Percentiles rank a stretch among this genome's conserved stretches.
Evolutionary conservation across 2,113 vertebrate species (phyloP).

Genomic region (Oncorhynchus mykiss): DNA sequence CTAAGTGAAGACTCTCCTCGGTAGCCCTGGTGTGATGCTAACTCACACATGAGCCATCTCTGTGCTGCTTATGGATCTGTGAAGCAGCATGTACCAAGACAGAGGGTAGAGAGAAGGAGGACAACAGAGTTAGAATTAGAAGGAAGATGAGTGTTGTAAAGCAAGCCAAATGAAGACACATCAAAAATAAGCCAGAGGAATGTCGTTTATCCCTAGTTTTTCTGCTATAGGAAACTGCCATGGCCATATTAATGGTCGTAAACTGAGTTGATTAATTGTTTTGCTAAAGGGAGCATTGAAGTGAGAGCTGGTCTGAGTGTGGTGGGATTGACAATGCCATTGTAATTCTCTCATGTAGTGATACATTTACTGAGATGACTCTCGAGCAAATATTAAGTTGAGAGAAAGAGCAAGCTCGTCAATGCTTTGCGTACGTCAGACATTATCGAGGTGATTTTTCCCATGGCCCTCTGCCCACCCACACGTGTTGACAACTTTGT

Average conservation of each 20-base stretch:
- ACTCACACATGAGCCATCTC: conserved; percentile 50
- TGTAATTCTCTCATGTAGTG: conserved; percentile 23
- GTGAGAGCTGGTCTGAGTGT: background rate
- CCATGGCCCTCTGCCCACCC: background rate
- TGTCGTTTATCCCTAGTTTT: background rate
- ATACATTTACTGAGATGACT: conserved; percentile 32
- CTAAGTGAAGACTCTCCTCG: conserved; percentile 25
- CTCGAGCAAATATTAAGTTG: conserved; percentile 22
- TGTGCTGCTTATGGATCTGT: conserved; percentile 18
- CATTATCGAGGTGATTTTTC: conserved; percentile 20
- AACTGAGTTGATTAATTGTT: conserved; percentile 16
- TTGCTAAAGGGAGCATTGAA: background rate
- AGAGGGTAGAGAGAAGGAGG: background rate
- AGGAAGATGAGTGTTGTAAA: conserved; percentile 5
- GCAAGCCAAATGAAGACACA: background rate
- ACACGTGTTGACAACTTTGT: conserved; percentile 3
- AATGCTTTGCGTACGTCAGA: conserved; percentile 15
- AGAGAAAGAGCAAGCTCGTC: conserved; percentile 24
- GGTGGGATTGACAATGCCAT: conserved; percentile 16
- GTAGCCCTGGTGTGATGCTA: conserved; percentile 33
- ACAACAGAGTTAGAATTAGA: background rate
- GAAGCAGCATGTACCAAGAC: conserved; percentile 30
- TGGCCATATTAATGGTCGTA: conserved; percentile 25
- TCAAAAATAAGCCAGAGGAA: background rate
- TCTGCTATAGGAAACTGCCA: conserved; percentile 1